Evolutionary conservation across 2,113 vertebrate species (phyloP), one percentile per base, ranked within the genome.

Genomic region (Puffinus mauretanicus): DNA sequence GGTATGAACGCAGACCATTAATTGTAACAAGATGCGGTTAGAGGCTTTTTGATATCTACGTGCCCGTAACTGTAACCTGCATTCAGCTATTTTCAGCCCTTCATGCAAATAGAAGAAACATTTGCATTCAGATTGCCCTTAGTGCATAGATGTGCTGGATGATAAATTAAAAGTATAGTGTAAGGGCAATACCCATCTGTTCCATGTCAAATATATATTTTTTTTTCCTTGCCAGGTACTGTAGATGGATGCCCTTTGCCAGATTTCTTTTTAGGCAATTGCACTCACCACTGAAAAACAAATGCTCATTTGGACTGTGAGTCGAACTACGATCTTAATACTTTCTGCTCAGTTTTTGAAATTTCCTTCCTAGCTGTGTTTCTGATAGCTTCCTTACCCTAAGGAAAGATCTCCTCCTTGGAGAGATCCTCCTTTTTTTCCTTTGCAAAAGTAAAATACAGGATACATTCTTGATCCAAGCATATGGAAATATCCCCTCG

Each of bases 11-110:
- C 54, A 80, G 91, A 47, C 84, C 86, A 94, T 97, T 95, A 90
- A 82, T 73, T 73, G 84, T 91, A 96, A 94, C 62, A 94, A 82
- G 94, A 95, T 83, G 91, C 10, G 1, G 49, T 58, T 20, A 25
- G 71, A 93, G 81, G 89, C 44, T 77, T 77, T 94, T 38, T 76
- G 93, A 69, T 91, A 66, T 7, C 90, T 52, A 3, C 81, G 0
- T 69, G 83, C 94, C 96, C 4, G 12, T 96, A 94, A 91, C 88
- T 51, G 46, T 75, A 92, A 97, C 87, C 91, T 82, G 78, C 77
- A 52, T 67, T 78, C 93, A 90, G 87, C 93, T 96, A 77, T 96
- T 97, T 97, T 80, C 91, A 95, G 87, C 86, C 64, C 81, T 70
- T 42, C 88, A 44, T 83, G 91, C 89, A 95, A 95, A 94, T 26